Base-by-base conservation (phyloP, 2,113 vertebrate genomes). In the Conger conger region DNA sequence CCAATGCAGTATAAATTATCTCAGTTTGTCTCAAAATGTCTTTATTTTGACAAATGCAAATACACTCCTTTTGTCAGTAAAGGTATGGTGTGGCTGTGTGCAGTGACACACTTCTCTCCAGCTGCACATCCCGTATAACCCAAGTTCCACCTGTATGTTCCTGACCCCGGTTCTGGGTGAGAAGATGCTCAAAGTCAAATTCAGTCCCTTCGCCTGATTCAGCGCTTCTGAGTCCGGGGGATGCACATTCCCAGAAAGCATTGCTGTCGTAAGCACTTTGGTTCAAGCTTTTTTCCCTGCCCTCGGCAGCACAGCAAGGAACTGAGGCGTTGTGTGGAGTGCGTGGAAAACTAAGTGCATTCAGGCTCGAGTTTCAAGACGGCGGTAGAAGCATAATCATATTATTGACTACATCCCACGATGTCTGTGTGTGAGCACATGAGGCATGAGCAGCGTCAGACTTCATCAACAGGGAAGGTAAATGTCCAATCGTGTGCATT, bases 281-380 rank as follows among this genome's bases (percentile, higher is more conserved):
- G n/a, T n/a, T 73, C 16, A 33, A 6, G n/a, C 30, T 87, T 82
- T 92, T 30, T 80, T 84, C 57, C 36, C 27, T 23, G 36, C 42
- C 78, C 80, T 85, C 89, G 89, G 82, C 88, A 86, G 20, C 82
- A 63, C 60, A 0, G 79, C 53, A 0, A 86, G 86, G 87, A 89
- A 90, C 87, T 86, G 82, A 82, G 84, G 33, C 16, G 0, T 88
- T 77, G n/a, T 86, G 79, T 84, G 91, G 89, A 92, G 91, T 92
- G 86, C 33, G 45, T 17, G 38, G 33, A 73, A 73, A 73, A 73
- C 5, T 7, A 17, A 27, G 33, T 2, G n/a, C 11, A 15, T 33
- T 73, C 2, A 2, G 68, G 0, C 9, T 73, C n/a, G 13, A 2
- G n/a, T 73, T 73, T 73, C 68, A 73, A 8, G 33, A 27, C 33